Conservation (phyloP, 2,888 invertebrate genomes). For the Thumatha senex region DNA sequence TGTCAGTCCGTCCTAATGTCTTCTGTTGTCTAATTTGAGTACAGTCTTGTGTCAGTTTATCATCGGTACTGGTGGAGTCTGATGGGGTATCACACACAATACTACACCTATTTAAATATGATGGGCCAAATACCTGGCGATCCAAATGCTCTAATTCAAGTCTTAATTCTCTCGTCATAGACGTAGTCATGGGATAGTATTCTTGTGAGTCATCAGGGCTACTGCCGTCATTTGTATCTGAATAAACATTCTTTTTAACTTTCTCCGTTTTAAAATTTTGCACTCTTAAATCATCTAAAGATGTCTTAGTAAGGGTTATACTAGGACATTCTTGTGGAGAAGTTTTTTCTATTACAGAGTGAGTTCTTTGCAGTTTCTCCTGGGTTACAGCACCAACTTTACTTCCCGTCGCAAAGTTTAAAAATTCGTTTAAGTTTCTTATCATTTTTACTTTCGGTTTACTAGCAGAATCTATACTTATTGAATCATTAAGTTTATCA, state of each 20-base stretch:
- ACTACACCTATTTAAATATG: constrained; percentile 67
- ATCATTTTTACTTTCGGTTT: constrained; percentile 82
- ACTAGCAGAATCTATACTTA: constrained; percentile 58
- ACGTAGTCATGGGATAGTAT: constrained; percentile 94
- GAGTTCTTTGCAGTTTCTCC: constrained; percentile 63
- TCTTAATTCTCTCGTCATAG: constrained; percentile 92
- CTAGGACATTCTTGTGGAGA: constrained; percentile 60
- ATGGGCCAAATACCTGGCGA: constrained; percentile 90
- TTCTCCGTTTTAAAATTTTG: constrained; percentile 51
- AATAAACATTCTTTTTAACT: constrained; percentile 52
- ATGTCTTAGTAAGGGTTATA: constrained; percentile 67
- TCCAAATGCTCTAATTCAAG: constrained; percentile 93
- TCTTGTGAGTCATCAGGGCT: constrained; percentile 92
- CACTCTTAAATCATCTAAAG: constrained; percentile 59
- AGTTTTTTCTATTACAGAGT: constrained; percentile 61
- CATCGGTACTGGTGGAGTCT: constrained; percentile 71
- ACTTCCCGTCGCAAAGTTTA: constrained; percentile 88
- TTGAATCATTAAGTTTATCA: constrained; percentile 79
- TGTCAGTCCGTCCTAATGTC: constrained; percentile 47
- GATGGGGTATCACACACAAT: constrained; percentile 72
- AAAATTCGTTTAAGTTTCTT: constrained; percentile 93
- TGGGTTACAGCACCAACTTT: constrained; percentile 61
- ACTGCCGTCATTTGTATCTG: constrained; percentile 81
- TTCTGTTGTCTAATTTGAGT: constrained; percentile 52
- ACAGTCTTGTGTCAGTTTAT: constrained; percentile 56